Evolutionary conservation across 2,113 vertebrate genomes (phyloP).

Genomic region (Todiramphus saurophagus): DNA sequence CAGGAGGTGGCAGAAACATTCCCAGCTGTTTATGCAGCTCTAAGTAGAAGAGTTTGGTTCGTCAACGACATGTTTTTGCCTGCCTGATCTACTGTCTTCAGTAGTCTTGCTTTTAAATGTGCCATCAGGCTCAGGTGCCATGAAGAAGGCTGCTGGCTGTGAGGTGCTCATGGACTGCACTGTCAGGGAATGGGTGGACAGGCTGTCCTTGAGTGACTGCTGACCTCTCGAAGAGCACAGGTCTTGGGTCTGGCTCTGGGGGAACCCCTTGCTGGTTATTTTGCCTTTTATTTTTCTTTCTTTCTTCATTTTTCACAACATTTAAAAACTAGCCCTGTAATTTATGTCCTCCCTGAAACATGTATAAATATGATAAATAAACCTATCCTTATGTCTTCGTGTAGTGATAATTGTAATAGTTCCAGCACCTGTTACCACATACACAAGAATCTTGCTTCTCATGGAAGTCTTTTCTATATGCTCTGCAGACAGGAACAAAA

Average conservation of each 20-base stretch:
- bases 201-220: background rate
- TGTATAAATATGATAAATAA: background rate
- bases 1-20: background rate
- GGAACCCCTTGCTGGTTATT: background rate
- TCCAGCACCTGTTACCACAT: background rate
- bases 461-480: accelerated
- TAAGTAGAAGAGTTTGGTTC: background rate
- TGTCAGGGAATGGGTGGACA: background rate
- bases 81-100: background rate
- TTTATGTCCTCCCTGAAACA: background rate
- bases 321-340: background rate
- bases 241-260: background rate
- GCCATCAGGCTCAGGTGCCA: background rate
- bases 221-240: background rate
- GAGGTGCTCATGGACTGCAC: background rate
- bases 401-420: background rate
- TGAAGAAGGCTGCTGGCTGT: background rate
- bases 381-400: background rate
- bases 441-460: background rate
- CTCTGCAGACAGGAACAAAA: background rate
- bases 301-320: background rate
- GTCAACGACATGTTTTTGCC: background rate
- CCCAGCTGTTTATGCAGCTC: background rate
- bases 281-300: background rate
- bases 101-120: background rate